Percentiles rank a stretch among this genome's conserved stretches.
These are phyloP conservation scores for Malurus melanocephalus DNA, from an alignment of 2,113 vertebrate genomes.

Conservation along the genomic window DNA sequence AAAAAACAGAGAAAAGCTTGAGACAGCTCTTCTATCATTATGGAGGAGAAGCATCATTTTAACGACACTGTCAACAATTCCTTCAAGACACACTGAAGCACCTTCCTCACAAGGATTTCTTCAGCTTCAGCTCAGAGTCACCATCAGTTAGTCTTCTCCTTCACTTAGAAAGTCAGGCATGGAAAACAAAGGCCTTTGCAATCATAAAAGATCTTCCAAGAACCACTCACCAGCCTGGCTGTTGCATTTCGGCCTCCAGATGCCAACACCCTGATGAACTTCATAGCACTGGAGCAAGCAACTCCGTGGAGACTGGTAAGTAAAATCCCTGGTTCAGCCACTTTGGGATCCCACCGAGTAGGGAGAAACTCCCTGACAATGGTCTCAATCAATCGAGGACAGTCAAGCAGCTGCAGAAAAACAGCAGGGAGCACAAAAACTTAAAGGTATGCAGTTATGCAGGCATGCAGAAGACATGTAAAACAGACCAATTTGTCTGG, in stretches of 20 bases:
- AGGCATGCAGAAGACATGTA: background rate
- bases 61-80: fast-evolving
- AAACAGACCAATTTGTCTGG: background rate
- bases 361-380: conserved; percentile 89
- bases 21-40: background rate
- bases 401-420: conserved; percentile 85
- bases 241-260: conserved; percentile 84
- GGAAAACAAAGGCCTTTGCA: background rate
- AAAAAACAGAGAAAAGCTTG: background rate
- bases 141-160: background rate
- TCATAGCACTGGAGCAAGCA: conserved; percentile 84
- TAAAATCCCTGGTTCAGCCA: conserved; percentile 39
- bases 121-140: background rate
- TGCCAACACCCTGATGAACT: conserved; percentile 89
- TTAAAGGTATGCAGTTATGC: background rate
- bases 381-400: conserved; percentile 86
- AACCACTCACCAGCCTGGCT: conserved; percentile 84
- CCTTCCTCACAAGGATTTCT: background rate
- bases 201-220: background rate
- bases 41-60: background rate
- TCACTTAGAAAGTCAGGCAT: background rate
- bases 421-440: background rate
- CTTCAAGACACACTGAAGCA: background rate
- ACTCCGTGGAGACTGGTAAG: conserved; percentile 78
- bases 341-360: conserved; percentile 75